Base-by-base conservation (phyloP, 2,113 vertebrate species). In the Mugil cephalus region DNA sequence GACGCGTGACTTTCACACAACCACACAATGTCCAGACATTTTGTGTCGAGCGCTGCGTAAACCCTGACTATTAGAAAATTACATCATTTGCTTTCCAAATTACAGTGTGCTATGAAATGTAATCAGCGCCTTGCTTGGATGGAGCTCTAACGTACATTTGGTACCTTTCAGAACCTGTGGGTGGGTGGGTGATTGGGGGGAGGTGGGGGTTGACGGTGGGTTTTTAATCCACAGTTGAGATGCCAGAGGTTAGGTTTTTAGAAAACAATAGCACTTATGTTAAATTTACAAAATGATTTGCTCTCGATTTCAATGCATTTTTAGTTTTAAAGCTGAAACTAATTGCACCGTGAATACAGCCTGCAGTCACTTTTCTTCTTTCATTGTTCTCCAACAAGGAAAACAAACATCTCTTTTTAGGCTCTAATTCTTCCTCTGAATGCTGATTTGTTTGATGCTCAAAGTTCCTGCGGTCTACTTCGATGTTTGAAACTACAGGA, bases 1-100 rank as follows among this genome's bases (percentile, higher is more conserved):
- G 12, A 67, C 12, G 10, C 43, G 34, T 18, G 8, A 43, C 56
- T 30, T 65, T 69, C 30, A 50, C 18, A 51, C 9, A 72, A 30
- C 30, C n/a, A 7, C 9, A 67, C 47, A 50, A 21, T 34, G 24
- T 65, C 69, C 21, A 51, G 15, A 50, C 4, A 40, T 10, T 43
- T 34, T 4, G 36, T 54, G 12, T 55, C 40, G 54, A 35, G 21
- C 7, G 18, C 46, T 10, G 40, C 10, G 11, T 52, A 15, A 45
- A 55, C 43, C 39, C 36, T 51, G 38, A 39, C 60, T 39, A 11
- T 7, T 2, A 35, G 24, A 71, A 62, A 53, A 42, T 38, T 38
- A 11, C 1, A 34, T 13, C 5, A 55, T 42, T 7, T 12, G 17
- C 35, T 65, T 45, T 39, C 2, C 39, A 42, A 10, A 30, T 21